Evolutionary conservation across 2,113 vertebrate genomes (phyloP).

Genomic region (Gnathonemus echidnorhynchus): DNA sequence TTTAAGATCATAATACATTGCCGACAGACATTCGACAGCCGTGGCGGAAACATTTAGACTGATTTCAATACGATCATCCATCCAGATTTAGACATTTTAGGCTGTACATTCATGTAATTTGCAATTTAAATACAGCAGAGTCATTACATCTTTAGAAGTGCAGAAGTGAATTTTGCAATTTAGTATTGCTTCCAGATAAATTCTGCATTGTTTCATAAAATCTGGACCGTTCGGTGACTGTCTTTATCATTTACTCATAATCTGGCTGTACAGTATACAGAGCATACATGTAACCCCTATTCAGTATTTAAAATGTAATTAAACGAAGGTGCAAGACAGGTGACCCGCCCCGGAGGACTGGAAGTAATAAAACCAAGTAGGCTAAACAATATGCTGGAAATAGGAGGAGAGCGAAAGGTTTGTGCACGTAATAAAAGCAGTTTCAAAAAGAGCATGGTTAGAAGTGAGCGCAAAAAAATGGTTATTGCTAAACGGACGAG

Average conservation of each 20-base stretch:
- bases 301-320: background rate
- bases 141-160: background rate
- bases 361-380: background rate
- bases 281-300: background rate
- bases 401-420: background rate
- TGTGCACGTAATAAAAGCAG: background rate
- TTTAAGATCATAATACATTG: background rate
- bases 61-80: background rate
- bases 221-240: background rate
- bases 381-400: conserved; percentile 9
- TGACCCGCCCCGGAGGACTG: background rate
- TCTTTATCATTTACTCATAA: background rate
- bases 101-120: background rate
- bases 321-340: background rate
- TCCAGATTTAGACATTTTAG: background rate
- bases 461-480: conserved; percentile 9
- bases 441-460: conserved; percentile 13
- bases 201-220: background rate
- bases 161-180: background rate
- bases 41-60: background rate
- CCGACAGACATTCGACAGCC: background rate
- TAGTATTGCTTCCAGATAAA: background rate
- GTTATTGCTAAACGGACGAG: conserved; percentile 28
- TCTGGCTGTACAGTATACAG: background rate
- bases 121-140: conserved; percentile 1